Evolutionary conservation across 2,888 invertebrate species (phyloP).

Genomic region (Rhynchonema sp.): DNA sequence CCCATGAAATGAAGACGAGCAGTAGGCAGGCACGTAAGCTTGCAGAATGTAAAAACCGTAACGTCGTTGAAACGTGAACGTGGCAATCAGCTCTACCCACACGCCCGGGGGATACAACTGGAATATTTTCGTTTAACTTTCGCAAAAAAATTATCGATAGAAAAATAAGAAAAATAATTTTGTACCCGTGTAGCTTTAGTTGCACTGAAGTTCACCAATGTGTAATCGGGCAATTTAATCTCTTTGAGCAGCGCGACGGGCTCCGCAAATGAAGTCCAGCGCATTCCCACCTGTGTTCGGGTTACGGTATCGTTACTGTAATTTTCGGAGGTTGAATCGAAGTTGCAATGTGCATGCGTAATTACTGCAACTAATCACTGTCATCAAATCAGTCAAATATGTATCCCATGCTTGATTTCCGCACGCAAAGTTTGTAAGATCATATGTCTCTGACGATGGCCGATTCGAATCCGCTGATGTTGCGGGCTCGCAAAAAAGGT

Average conservation of each 20-base stretch:
- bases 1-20: conserved; percentile 24
- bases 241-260: conserved; percentile 25
- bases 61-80: conserved; percentile 25
- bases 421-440: no score
- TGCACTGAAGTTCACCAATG: conserved; percentile 20
- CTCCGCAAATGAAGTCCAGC: conserved; percentile 18
- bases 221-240: conserved; percentile 26
- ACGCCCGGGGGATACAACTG: conserved; percentile 26
- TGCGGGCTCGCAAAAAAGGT: no score
- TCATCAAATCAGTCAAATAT: no score
- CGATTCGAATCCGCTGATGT: no score
- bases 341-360: no score
- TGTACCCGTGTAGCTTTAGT: conserved; percentile 15
- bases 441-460: no score
- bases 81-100: conserved; percentile 26
- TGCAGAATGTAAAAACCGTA: conserved; percentile 26
- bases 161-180: not conserved
- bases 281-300: conserved; percentile 23
- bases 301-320: no score
- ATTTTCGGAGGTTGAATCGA: no score
- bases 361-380: not conserved
- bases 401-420: no score
- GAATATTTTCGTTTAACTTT: no score
- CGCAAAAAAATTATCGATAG: no score
- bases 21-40: conserved; percentile 24